Percentiles rank a stretch among this genome's conserved stretches.
phyloP scores from a whole-genome alignment of 2,888 invertebrate genomes.

The Erebia ligea region DNA sequence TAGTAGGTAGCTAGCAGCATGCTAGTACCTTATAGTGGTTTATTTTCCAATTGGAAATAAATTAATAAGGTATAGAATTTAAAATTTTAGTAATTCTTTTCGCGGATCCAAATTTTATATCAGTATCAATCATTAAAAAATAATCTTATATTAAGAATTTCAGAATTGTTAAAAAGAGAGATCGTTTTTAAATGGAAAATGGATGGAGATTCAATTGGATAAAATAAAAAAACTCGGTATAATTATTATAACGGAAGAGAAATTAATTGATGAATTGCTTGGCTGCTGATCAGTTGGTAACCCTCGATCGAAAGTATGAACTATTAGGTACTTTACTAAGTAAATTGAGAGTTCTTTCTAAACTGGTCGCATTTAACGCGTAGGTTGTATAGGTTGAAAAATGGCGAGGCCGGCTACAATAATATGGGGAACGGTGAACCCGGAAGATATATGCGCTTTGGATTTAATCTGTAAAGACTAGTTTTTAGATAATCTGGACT shows the following conservation, averaged over 20 bases:
- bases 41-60: no score
- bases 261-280: not conserved
- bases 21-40: no score
- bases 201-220: no score
- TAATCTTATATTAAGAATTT: no score
- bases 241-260: not conserved
- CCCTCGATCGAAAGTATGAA: slow-evolving; percentile 20
- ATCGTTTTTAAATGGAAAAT: no score
- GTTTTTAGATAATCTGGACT: slow-evolving; percentile 47
- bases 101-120: no score
- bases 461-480: slow-evolving; percentile 69
- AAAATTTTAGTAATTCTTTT: no score
- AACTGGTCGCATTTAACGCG: slow-evolving; percentile 59
- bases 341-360: slow-evolving; percentile 53
- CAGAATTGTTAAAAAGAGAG: no score
- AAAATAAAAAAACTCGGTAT: no score
- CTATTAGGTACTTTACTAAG: slow-evolving; percentile 41
- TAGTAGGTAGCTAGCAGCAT: no score
- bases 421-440: slow-evolving; percentile 75
- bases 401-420: slow-evolving; percentile 76
- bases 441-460: slow-evolving; percentile 74
- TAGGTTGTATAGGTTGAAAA: slow-evolving; percentile 80
- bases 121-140: no score
- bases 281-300: not conserved
- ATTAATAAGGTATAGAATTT: no score